phyloP scores from a whole-genome alignment of 2,113 vertebrate genomes.

The Mobula birostris region DNA sequence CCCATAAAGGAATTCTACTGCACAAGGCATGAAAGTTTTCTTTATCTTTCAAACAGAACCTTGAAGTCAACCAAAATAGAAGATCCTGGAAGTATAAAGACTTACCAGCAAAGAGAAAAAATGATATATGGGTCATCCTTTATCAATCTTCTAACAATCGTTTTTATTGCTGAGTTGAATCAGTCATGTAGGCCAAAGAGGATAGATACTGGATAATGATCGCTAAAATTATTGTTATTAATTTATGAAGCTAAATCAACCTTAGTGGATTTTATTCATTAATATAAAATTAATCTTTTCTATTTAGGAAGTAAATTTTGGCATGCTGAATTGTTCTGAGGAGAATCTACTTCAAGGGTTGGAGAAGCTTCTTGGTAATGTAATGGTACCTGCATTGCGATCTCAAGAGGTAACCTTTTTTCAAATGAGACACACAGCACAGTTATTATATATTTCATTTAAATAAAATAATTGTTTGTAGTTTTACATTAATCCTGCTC shows the following conservation, averaged over 20 bases:
- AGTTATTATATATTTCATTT: background rate
- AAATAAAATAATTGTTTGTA: background rate
- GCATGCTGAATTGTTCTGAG: constrained; percentile 55
- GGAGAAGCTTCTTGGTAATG: constrained; percentile 59
- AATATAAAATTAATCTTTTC: background rate
- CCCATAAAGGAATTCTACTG: background rate
- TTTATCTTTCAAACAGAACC: background rate
- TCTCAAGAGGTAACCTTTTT: constrained; percentile 61
- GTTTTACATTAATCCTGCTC: background rate
- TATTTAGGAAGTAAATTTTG: constrained; percentile 64
- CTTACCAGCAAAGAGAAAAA: background rate
- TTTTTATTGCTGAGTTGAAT: background rate
- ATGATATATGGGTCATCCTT: background rate
- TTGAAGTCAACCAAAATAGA: background rate
- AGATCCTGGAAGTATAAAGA: background rate
- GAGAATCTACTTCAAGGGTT: constrained; percentile 58
- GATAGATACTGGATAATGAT: background rate
- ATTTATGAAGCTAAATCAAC: background rate
- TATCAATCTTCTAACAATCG: background rate
- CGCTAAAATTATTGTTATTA: background rate
- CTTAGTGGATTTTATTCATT: background rate
- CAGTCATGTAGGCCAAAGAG: background rate
- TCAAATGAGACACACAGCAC: too few relatives aligned
- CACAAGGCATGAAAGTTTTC: background rate
- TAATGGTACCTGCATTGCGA: constrained; percentile 62